A percentile compares a stretch with the other conserved stretches of the same genome.
Conservation (phyloP, 1,140 invertebrate genomes). For the Batillaria attramentaria region DNA sequence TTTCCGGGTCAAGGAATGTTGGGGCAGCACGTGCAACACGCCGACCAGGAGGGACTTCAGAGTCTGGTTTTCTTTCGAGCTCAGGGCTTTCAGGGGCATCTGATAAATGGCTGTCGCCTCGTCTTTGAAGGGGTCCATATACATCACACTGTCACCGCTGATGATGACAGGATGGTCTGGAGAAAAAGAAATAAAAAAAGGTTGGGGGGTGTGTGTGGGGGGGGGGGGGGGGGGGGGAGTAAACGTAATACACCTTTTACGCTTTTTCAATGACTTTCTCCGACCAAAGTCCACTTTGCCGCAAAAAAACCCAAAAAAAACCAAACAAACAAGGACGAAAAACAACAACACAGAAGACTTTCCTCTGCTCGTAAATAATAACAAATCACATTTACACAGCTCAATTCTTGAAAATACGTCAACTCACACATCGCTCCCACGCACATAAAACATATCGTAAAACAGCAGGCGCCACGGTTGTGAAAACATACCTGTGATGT, state of each 20-base stretch:
- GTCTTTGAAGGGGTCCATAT: constrained; percentile 22
- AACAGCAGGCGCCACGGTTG: not conserved
- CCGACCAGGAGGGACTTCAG: not conserved
- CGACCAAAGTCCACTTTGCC: not conserved
- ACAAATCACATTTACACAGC: not conserved
- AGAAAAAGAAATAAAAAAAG: not conserved
- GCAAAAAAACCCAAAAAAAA: not conserved
- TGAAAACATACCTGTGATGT: constrained; percentile 59
- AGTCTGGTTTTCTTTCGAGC: not conserved
- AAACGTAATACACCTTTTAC: not conserved
- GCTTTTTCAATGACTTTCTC: not conserved
- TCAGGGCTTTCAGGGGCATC: not conserved
- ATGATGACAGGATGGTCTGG: constrained; percentile 18
- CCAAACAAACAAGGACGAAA: not conserved
- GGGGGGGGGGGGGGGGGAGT: no score
- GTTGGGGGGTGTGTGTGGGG: no score
- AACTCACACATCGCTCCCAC: no score
- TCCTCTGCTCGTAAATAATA: no score
- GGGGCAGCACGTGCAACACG: not conserved
- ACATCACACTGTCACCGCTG: not conserved
- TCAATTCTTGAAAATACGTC: no score
- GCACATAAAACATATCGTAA: not conserved
- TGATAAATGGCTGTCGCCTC: not conserved
- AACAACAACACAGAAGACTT: not conserved
- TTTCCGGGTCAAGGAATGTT: not conserved